Base-by-base conservation (phyloP, 2,797 vertebrate genomes). In the Cuculus canorus region DNA sequence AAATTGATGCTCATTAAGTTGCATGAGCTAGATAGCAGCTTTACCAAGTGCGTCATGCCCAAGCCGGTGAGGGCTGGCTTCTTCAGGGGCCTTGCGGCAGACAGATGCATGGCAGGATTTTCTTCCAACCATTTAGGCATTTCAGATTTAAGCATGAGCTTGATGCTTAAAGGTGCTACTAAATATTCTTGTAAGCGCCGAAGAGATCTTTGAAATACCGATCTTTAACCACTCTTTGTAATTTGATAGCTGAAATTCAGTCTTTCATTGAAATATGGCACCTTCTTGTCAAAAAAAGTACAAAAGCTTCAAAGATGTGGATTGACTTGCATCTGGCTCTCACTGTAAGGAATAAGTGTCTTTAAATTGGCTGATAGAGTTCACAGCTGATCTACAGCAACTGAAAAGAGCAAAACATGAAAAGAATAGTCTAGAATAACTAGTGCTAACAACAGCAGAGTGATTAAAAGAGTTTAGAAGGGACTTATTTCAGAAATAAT, bases 361-460 rank as follows among this genome's bases (percentile, higher is more conserved):
- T 93, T 95, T 88, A 94, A 95, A 90, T 72, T 94, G 88, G 65
- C 73, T 93, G 84, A 96, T 95, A 45, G 57, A 88, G 68, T 79
- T 93, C 85, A 91, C 56, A 92, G 73, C 66, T 94, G 85, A 72
- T 94, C 66, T 87, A 21, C 25, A 84, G 90, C 72, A 89, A 86
- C 32, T 69, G 59, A 84, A 90, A 86, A 88, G 89, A 90, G 37
- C 41, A 82, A 73, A 83, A 76, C 70, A 70, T 92, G 56, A 91
- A 94, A 96, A 63, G 45, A 82, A 57, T 66, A 63, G 60, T 68
- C 50, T 82, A 45, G 82, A 88, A 86, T 87, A 0, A 0, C 71
- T 86, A 57, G 32, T 48, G 35, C 56, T 85, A 82, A 82, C 73
- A 94, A 82, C 71, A 89, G 72, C 45, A 85, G 54, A 69, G 71